Conservation (phyloP, 2,888 invertebrate species). For the Pheosia tremula region DNA sequence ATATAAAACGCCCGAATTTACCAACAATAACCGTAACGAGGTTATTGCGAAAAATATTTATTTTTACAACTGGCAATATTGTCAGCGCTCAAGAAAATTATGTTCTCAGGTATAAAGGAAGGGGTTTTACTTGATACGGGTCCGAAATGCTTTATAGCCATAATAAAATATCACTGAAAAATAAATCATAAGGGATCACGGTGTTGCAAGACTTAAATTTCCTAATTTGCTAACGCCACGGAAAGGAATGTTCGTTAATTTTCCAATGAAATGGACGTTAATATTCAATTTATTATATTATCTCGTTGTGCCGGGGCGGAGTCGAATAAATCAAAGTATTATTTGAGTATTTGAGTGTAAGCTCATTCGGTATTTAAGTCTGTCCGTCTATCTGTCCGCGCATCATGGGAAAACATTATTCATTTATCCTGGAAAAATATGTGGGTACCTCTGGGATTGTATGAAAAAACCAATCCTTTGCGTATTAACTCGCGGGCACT, state of each 20-base stretch:
- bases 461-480: too few relatives aligned
- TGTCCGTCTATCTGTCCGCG: too few relatives aligned
- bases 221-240: slow-evolving; percentile 26
- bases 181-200: slow-evolving; percentile 69
- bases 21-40: slow-evolving; percentile 42
- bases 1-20: slow-evolving; percentile 45
- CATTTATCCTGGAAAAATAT: too few relatives aligned
- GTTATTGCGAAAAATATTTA: slow-evolving; percentile 40
- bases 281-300: slow-evolving; percentile 36
- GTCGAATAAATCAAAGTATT: slow-evolving; percentile 38
- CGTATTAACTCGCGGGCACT: too few relatives aligned
- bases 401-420: too few relatives aligned
- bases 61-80: slow-evolving; percentile 53
- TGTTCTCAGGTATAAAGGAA: slow-evolving; percentile 57
- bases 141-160: slow-evolving; percentile 66
- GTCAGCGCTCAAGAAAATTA: slow-evolving; percentile 57
- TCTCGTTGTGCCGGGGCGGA: slow-evolving; percentile 16
- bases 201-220: slow-evolving; percentile 58
- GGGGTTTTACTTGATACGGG: slow-evolving; percentile 55
- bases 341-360: too few relatives aligned
- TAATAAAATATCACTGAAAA: slow-evolving; percentile 70
- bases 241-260: slow-evolving; percentile 45
- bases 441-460: too few relatives aligned
- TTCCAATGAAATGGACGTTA: slow-evolving; percentile 27
- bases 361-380: too few relatives aligned